phyloP scores from a whole-genome alignment of 2,113 vertebrate species.

The Glareola pratincola region DNA sequence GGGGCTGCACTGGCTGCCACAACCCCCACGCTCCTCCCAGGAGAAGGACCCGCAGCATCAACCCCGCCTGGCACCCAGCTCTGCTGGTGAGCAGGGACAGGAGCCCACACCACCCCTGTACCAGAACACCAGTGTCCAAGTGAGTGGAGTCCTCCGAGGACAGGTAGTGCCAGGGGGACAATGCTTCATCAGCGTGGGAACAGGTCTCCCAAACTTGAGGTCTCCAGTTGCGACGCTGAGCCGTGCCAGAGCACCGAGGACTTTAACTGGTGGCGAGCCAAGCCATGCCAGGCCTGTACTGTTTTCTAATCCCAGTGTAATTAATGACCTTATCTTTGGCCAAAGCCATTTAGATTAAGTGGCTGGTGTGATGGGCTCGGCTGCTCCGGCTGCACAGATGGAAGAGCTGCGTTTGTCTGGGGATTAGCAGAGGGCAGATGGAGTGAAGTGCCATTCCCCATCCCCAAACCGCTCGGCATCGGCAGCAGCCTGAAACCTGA shows the following conservation, averaged over 20 bases:
- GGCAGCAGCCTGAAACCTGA: background rate
- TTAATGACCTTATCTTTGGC: constrained; percentile 70
- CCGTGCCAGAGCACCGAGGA: background rate
- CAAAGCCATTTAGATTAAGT: constrained; percentile 68
- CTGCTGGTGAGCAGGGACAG: background rate
- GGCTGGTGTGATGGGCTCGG: constrained; percentile 16
- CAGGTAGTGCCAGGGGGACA: fast-evolving
- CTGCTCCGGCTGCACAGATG: constrained; percentile 23
- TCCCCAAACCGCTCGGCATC: background rate
- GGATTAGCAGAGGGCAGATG: constrained; percentile 52
- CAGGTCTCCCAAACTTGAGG: fast-evolving
- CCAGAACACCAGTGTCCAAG: fast-evolving
- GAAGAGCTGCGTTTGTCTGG: constrained; percentile 26
- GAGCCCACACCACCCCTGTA: background rate
- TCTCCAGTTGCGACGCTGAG: background rate
- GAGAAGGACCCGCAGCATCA: background rate
- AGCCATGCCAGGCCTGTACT: background rate
- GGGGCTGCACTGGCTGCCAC: background rate
- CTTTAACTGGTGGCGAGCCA: background rate
- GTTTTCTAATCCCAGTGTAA: constrained; percentile 53
- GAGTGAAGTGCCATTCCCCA: background rate
- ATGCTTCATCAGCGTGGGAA: background rate
- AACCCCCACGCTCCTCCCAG: fast-evolving
- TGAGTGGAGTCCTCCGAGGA: fast-evolving
- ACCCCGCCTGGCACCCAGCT: background rate